Evolutionary conservation across 2,797 vertebrate species (phyloP), one percentile per base, ranked within the genome.

Genomic region (Rallus crepitans): DNA sequence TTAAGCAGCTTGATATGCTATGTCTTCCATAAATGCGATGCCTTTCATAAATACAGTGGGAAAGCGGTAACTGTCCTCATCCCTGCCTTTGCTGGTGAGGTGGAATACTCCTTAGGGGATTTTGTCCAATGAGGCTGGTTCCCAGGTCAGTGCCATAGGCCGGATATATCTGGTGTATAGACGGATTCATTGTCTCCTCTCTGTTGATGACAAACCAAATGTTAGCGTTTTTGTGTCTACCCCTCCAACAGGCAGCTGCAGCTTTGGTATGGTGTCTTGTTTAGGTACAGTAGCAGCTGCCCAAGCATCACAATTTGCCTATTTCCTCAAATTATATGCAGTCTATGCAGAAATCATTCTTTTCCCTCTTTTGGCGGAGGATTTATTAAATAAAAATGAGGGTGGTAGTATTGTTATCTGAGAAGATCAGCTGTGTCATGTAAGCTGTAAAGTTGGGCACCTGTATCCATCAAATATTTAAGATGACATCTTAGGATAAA

Each of bases 381-480:
- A 76, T 79, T 89, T 94, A 71, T 94, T 73, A 95, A 93, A 79
- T 90, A 94, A 73, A 90, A 83, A 45, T 53, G 61, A 86, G 77
- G 55, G 73, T 12, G 7, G 66, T 55, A 52, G 31, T 45, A 31
- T 84, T 84, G 68, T 93, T 90, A 37, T n/a, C 28, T 55, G 60
- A 78, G 82, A 88, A 70, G 66, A 94, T 91, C 81, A 72, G 45
- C 71, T 82, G 37, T 82, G 66, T 55, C 78, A 39, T 89, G 88
- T 90, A 76, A 82, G 68, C 75, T 76, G 18, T 45, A 39, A 63
- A 24, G 50, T 50, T 3, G 9, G 65, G 76, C 78, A 80, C 77
- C 64, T 76, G 91, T 64, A 48, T 47, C 80, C 81, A 89, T 94
- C 68, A 95, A 96, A 96, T 94, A 95, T 95, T 94, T 90, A 93